Base-by-base conservation (phyloP, 2,888 invertebrate genomes). In the Sarcophaga caerulescens region DNA sequence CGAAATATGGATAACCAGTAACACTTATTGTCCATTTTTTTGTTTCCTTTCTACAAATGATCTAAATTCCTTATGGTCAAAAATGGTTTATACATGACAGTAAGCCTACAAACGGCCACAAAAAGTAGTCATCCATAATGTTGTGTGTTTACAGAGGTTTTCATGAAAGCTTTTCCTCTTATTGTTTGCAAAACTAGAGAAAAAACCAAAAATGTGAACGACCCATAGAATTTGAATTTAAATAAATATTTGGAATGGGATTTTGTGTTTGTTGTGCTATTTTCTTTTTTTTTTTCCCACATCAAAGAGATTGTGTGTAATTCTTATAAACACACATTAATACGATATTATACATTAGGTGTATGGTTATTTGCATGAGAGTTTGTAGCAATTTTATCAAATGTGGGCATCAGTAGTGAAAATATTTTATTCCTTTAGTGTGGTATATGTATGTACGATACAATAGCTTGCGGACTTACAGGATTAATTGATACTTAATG, bases 401-500 rank as follows among this genome's bases (percentile, higher is more conserved):
- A 25, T 25, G 4, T 25, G 6, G 6, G 0, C 35, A 2, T 35
- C 35, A 35, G 35, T 6, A 35, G 6, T 35, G 35, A 1, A 35
- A 35, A 35, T 35, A 1, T 35, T 6, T 35, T 35, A 6, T 0
- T 35, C 6, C 6, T 35, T 35, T 6, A 35, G 35, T 2, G 35
- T 5, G 6, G 35, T 35, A 35, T 35, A 35, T 35, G 35, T 35
- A 35, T 4, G 25, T 25, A 25, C 25, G 6, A 5, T 35, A 35
- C 35, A 35, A 6, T 35, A 35, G 35, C 35, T 35, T 23, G 60
- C 10, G 5, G 59, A 21, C 47, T 80, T 73, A 73, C 6, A 47
- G 73, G 73, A 73, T 80, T 80, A 73, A 66, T 80, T 80, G 73
- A 57, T 66, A 74, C 35, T 74, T 52, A 68, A 68, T 47, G 68